phyloP scores from a whole-genome alignment of 2,797 vertebrate species.

The Sebastes kiyomatsui region DNA sequence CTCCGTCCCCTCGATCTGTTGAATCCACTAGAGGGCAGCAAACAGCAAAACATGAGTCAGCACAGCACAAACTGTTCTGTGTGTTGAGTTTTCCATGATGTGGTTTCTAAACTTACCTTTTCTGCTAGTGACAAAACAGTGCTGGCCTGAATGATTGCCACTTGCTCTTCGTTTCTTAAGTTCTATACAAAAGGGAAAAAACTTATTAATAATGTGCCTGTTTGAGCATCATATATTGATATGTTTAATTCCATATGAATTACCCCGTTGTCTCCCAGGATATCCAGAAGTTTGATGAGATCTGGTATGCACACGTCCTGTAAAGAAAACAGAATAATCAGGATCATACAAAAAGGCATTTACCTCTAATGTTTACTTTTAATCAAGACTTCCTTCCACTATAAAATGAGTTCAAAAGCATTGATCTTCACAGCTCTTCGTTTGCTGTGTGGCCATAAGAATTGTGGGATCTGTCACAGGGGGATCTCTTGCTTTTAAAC shows the following conservation, averaged over 20 bases:
- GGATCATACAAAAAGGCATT: neutral
- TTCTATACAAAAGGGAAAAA: slow-evolving; percentile 81
- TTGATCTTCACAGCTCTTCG: neutral
- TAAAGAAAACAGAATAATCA: slow-evolving; percentile 4
- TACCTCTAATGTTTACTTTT: neutral
- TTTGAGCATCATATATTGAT: neutral
- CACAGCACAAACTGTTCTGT: neutral
- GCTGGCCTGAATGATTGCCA: slow-evolving; percentile 98
- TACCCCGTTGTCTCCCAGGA: slow-evolving; percentile 98
- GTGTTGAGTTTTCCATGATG: neutral
- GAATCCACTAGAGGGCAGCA: slow-evolving; percentile 91
- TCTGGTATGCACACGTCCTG: slow-evolving; percentile 99
- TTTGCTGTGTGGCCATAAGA: neutral
- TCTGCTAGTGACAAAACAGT: slow-evolving; percentile 97
- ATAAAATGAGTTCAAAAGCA: neutral
- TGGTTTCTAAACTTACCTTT: slow-evolving; percentile 85
- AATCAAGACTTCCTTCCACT: neutral
- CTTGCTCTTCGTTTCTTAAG: slow-evolving; percentile 98
- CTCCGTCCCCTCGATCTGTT: slow-evolving; percentile 98
- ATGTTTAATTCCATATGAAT: slow-evolving; percentile 45
- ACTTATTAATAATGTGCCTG: neutral
- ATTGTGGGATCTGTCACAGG: neutral
- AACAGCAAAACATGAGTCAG: slow-evolving; percentile 22
- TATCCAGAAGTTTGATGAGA: slow-evolving; percentile 97
- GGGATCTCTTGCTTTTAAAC: neutral